Base-by-base conservation (phyloP, 2,797 vertebrate species). In the Pterois miles region DNA sequence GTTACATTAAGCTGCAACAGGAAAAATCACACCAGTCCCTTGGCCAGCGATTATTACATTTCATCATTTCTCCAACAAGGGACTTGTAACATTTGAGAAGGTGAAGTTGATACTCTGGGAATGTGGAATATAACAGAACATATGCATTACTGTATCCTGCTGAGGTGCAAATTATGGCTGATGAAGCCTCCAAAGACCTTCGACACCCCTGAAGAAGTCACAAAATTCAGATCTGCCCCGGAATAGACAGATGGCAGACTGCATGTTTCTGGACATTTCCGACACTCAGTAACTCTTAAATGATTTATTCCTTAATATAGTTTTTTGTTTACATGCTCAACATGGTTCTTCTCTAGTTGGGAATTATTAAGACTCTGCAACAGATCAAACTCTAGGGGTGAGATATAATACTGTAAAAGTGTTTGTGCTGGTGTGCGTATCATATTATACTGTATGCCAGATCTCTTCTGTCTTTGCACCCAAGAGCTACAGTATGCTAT, bases 131-230 rank as follows among this genome's bases (percentile, higher is more conserved):
- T 22, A 58, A 62, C 52, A 43, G 59, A 70, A 63, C 48, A 60
- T 78, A 66, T 68, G 53, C n/a, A 14, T 74, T 25, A 58, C 11
- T 38, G 29, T 58, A 18, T 70, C 85, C 78, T 70, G 78, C 74
- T 65, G 81, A 81, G 81, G 78, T 72, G 81, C 74, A 78, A 78
- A 83, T 81, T 65, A 27, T 60, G 27, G 46, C 64, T 57, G 63
- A 68, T 75, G 50, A 50, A 80, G 31, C 48, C 77, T 70, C 56
- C 23, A 6, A 22, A 74, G 70, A 84, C 82, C 56, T 66, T 59
- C 33, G 4, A 65, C 65, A 54, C 23, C 69, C 36, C 48, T 1
- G 53, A 63, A 71, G 62, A 78, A 59, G 36, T n/a, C 4, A 2
- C 54, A 22, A 16, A 16, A 52, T 57, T 74, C 27, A 71, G 33